Evolutionary conservation across 2,888 invertebrate species (phyloP).

Genomic region (Apamea sordens): DNA sequence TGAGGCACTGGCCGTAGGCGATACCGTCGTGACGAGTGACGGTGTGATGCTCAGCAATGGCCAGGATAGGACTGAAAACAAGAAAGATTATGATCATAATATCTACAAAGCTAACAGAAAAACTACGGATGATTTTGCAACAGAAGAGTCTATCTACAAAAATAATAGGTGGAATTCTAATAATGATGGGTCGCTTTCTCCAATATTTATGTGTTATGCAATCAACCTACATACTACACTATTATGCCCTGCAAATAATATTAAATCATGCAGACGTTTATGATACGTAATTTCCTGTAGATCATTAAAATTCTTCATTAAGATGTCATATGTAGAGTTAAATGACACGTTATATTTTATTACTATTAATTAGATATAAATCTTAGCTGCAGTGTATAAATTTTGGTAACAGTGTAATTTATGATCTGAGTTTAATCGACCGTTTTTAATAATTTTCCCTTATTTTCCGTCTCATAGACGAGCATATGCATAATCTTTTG

Average conservation of each 20-base stretch:
- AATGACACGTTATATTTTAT: slow-evolving; percentile 59
- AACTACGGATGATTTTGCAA: slow-evolving; percentile 49
- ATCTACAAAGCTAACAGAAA: slow-evolving; percentile 56
- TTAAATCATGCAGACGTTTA: slow-evolving; percentile 62
- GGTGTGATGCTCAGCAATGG: slow-evolving; percentile 93
- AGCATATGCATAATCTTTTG: not conserved
- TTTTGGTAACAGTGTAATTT: slow-evolving; percentile 38
- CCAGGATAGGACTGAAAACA: slow-evolving; percentile 94
- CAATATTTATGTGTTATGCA: slow-evolving; percentile 46
- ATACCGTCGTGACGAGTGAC: slow-evolving; percentile 93
- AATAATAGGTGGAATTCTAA: slow-evolving; percentile 47
- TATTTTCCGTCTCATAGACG: slow-evolving; percentile 14
- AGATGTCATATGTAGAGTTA: slow-evolving; percentile 36
- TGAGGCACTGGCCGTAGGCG: slow-evolving; percentile 94
- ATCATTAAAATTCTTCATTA: slow-evolving; percentile 49
- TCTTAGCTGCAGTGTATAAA: slow-evolving; percentile 23
- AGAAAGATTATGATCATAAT: slow-evolving; percentile 73
- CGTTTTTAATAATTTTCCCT: slow-evolving; percentile 23
- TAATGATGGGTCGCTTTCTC: slow-evolving; percentile 31
- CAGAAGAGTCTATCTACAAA: slow-evolving; percentile 45
- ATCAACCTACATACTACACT: slow-evolving; percentile 53
- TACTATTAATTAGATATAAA: slow-evolving; percentile 47
- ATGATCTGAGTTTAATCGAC: slow-evolving; percentile 25
- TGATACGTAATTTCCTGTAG: slow-evolving; percentile 56
- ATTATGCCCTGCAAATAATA: slow-evolving; percentile 46